phyloP scores from a whole-genome alignment of 1,140 invertebrate genomes.

The Meloidogyne floridensis region DNA sequence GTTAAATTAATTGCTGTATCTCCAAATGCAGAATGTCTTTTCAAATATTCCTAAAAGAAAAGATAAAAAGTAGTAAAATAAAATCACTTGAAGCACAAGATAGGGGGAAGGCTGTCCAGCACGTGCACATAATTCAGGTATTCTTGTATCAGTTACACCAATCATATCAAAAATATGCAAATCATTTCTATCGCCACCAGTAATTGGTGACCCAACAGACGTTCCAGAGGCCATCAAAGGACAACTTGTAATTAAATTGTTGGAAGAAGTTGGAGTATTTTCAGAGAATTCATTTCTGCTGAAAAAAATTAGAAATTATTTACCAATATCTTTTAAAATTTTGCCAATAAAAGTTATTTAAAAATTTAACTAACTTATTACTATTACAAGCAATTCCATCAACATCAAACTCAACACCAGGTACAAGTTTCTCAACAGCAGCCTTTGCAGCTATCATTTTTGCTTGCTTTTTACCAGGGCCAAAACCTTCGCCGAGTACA shows the following conservation, averaged over 20 bases:
- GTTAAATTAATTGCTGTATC: constrained; percentile 85
- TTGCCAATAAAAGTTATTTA: background rate
- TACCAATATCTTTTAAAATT: too few species aligned
- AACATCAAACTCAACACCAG: constrained; percentile 47
- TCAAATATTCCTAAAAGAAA: constrained; percentile 44
- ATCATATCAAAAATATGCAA: constrained; percentile 48
- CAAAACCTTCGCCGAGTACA: constrained; percentile 47
- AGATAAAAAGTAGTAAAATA: constrained; percentile 11
- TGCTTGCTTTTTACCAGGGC: constrained; percentile 50
- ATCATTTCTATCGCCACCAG: constrained; percentile 1
- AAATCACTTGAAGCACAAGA: constrained; percentile 21
- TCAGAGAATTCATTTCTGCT: constrained; percentile 27
- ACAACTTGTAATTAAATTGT: background rate
- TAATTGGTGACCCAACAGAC: background rate
- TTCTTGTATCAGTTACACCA: constrained; percentile 45
- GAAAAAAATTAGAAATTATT: background rate
- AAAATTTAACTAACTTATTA: constrained; percentile 18
- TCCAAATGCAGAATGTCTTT: constrained; percentile 82
- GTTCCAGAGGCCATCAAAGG: constrained; percentile 1
- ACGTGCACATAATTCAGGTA: constrained; percentile 48
- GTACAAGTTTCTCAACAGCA: constrained; percentile 40
- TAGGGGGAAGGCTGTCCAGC: constrained; percentile 30
- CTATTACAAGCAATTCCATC: constrained; percentile 41
- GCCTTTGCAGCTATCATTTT: constrained; percentile 51
- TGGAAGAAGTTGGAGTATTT: background rate